Evolutionary conservation across 1,140 invertebrate species (phyloP), one percentile per base, ranked within the genome.

Genomic region (Probaryconus sp.): DNA sequence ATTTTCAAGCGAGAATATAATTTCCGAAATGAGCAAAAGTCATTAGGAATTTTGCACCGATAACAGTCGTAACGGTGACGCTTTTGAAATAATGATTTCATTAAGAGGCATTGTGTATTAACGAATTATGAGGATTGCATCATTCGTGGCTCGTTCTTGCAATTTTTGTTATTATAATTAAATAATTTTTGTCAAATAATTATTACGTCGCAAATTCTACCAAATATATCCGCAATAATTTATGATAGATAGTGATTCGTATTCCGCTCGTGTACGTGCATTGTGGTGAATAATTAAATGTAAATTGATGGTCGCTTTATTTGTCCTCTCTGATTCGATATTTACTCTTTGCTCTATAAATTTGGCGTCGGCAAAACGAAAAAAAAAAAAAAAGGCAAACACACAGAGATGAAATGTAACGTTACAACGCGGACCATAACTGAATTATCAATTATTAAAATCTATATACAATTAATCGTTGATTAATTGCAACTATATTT

Each of bases 271-370:
- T 68, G 35, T 50, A 42, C 31, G 43, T 17, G 35, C 35, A 18
- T 24, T 31, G 33, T 11, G 13, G 30, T 42, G 43, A 58, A 58
- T 68, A 68, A 68, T 68, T 68, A 58, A 68, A 68, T 68, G 43
- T 68, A 58, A 68, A 68, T 68, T 56, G 64, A 68, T 58, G 38
- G 43, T 31, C 42, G 3, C 31, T 47, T 33, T 33, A 42, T 67
- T 65, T 65, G 50, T 56, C 35, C 42, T 56, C 38, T 47, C 42
- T 38, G 40, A 55, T 65, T 65, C n/a, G 14, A 4, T 37, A 26
- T 65, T 65, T 55, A 65, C 33, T 47, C 24, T 48, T 47, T 48
- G 5, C 16, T n/a, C 16, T 5, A 56, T 65, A 45, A 64, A 64
- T 65, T 48, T 47, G 11, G 7, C n/a, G 3, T 10, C 6, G 3